A percentile compares a stretch with the other conserved stretches of the same genome.
Conservation (phyloP, 2,113 vertebrate species). For the Gorsachius goisagi region DNA sequence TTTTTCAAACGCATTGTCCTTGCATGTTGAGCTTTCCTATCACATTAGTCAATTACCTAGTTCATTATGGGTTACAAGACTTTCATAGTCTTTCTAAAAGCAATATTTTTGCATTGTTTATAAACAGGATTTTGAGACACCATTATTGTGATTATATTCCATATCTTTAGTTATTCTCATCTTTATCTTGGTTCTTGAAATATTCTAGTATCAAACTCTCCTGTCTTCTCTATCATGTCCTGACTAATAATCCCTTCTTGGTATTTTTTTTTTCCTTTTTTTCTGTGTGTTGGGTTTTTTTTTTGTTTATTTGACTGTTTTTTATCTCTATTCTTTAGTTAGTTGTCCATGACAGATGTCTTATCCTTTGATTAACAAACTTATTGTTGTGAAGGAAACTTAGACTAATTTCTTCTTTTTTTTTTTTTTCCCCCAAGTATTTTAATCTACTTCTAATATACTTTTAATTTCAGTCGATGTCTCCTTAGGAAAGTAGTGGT, state of each 20-base stretch:
- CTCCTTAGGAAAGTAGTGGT: neutral
- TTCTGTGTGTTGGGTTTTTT: neutral
- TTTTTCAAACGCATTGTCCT: neutral
- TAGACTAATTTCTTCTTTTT: neutral
- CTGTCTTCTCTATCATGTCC: neutral
- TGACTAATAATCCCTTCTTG: neutral
- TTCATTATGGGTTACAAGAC: neutral
- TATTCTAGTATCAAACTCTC: neutral
- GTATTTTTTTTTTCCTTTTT: neutral
- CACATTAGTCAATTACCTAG: neutral
- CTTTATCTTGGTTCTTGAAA: neutral
- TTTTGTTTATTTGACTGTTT: neutral
- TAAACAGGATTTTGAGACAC: neutral
- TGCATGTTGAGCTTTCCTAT: neutral
- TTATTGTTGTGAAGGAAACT: neutral
- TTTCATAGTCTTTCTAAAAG: neutral
- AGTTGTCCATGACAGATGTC: neutral
- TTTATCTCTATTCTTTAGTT: neutral
- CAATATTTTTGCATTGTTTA: neutral
- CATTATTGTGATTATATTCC: neutral
- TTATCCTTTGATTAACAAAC: neutral
- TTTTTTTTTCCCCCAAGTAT: no score
- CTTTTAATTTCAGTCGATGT: neutral
- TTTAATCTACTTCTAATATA: neutral
- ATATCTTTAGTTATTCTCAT: neutral